A percentile compares a stretch with the other conserved stretches of the same genome.
Evolutionary conservation across 2,888 invertebrate genomes (phyloP).

Genomic region (Troides aeacus): DNA sequence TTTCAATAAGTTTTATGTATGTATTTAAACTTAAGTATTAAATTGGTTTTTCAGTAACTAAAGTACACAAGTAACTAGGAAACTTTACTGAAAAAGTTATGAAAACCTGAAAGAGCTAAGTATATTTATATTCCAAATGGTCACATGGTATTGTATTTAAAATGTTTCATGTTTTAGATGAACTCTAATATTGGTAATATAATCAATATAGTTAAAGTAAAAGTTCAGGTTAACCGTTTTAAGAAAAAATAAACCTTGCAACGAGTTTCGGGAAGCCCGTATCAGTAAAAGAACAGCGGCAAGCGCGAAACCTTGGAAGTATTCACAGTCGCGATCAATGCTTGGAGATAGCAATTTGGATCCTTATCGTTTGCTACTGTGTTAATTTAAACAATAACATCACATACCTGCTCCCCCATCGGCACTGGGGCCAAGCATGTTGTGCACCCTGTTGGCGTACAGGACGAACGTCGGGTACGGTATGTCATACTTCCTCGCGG

Average conservation of each 20-base stretch:
- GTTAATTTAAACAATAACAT: slow-evolving; percentile 12
- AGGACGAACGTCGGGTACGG: slow-evolving; percentile 96
- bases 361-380: slow-evolving; percentile 40
- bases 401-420: slow-evolving; percentile 92
- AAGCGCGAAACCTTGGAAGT: neutral
- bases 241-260: neutral
- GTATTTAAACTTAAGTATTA: too few relatives aligned
- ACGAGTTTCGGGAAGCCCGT: slow-evolving; percentile 15
- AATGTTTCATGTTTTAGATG: too few relatives aligned
- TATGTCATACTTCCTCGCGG: slow-evolving; percentile 95
- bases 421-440: slow-evolving; percentile 95
- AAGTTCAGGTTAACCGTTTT: neutral
- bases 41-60: too few relatives aligned
- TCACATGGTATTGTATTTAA: too few relatives aligned
- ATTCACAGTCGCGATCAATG: neutral
- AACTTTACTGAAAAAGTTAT: too few relatives aligned
- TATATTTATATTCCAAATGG: too few relatives aligned
- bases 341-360: slow-evolving; percentile 14
- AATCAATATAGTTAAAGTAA: too few relatives aligned
- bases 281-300: neutral
- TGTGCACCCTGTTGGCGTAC: slow-evolving; percentile 95
- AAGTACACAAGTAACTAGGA: too few relatives aligned
- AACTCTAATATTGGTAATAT: too few relatives aligned
- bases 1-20: too few relatives aligned
- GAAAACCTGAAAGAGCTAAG: too few relatives aligned